Conservation (phyloP, 2,797 vertebrate genomes). For the Anableps anableps region DNA sequence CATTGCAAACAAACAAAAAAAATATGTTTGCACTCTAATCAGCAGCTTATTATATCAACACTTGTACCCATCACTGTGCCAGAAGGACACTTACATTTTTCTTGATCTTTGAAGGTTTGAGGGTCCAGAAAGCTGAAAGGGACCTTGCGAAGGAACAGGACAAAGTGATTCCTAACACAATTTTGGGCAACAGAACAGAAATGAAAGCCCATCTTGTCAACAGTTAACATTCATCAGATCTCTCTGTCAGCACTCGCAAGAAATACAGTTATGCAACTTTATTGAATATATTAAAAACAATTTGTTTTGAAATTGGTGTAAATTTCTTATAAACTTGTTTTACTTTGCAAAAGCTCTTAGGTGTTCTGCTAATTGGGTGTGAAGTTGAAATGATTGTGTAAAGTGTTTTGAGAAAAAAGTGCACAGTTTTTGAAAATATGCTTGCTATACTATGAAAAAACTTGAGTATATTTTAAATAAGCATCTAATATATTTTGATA, state of each 20-base stretch:
- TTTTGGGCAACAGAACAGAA: neutral
- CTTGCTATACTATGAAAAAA: neutral
- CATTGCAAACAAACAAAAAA: no score
- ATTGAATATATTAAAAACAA: neutral
- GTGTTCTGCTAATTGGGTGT: conserved; percentile 5
- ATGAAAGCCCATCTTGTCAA: neutral
- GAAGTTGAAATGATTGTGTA: neutral
- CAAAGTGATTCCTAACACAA: neutral
- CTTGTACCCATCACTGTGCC: neutral
- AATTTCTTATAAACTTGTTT: neutral
- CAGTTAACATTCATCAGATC: neutral
- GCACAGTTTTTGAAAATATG: neutral
- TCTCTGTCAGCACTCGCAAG: neutral
- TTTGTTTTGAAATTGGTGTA: neutral
- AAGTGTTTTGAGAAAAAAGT: neutral
- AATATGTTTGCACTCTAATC: neutral
- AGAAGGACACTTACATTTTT: neutral
- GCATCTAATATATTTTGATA: neutral
- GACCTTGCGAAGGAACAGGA: neutral
- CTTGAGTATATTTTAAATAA: neutral
- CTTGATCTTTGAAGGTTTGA: neutral
- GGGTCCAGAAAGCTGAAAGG: neutral
- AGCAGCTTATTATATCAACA: neutral
- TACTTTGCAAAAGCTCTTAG: neutral
- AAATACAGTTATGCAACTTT: neutral